Evolutionary conservation across 2,113 vertebrate species (phyloP).

Genomic region (Tachysurus vachellii): DNA sequence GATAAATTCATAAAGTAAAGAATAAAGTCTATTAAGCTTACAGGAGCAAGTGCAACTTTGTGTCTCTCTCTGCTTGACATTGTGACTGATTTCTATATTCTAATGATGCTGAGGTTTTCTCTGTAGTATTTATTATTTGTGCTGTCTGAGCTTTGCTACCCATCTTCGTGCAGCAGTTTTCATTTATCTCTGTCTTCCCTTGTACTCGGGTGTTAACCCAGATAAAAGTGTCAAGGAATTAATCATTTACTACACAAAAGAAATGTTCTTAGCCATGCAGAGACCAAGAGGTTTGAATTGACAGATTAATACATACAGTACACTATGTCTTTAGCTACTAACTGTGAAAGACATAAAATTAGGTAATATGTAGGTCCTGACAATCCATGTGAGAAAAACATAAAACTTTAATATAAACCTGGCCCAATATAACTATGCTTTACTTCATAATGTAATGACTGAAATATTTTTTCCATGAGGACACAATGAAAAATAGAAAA

Average conservation of each 20-base stretch:
- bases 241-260: conserved; percentile 38
- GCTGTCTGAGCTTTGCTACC: neutral
- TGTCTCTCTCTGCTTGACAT: neutral
- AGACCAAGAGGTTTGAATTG: neutral
- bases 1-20: neutral
- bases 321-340: neutral
- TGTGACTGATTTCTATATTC: conserved; percentile 8
- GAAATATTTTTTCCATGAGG: no score
- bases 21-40: neutral
- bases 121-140: neutral
- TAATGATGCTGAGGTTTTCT: neutral
- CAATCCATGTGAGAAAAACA: neutral
- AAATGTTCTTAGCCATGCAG: neutral
- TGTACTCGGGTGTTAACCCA: conserved; percentile 27
- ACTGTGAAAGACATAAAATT: neutral
- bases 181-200: conserved; percentile 8
- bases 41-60: neutral
- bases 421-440: no score
- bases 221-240: conserved; percentile 40
- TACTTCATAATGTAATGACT: no score
- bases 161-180: neutral
- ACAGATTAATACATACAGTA: neutral
- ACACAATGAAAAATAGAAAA: no score
- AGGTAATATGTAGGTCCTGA: neutral
- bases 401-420: neutral